A percentile compares a stretch with the other conserved stretches of the same genome.
phyloP scores from a whole-genome alignment of 2,113 vertebrate genomes.

The Galeopterus variegatus region DNA sequence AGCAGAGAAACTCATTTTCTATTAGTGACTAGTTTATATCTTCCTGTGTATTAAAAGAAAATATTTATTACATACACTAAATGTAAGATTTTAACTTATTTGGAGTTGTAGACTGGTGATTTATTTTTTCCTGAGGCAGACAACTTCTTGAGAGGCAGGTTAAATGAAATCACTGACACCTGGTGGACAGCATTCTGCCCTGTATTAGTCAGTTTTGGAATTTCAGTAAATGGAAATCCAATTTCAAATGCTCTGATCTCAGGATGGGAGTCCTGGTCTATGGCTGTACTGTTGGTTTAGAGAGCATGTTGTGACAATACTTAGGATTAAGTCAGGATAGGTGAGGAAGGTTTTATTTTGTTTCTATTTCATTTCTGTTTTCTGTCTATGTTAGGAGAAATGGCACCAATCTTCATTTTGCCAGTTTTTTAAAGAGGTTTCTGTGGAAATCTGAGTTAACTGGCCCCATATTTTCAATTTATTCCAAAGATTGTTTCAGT shows the following conservation, averaged over 20 bases:
- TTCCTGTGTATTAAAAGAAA: conserved; percentile 14
- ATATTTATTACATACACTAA: neutral
- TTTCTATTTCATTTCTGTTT: conserved; percentile 29
- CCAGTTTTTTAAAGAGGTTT: neutral
- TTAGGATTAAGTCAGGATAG: neutral
- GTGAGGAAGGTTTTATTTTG: neutral
- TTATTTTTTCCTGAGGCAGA: conserved; percentile 34
- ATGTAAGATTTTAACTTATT: conserved; percentile 8
- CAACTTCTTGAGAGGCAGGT: neutral
- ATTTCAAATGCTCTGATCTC: neutral
- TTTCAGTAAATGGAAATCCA: neutral
- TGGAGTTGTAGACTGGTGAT: neutral
- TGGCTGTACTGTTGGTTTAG: neutral
- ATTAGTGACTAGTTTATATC: neutral
- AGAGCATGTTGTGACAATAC: neutral
- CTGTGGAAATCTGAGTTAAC: neutral
- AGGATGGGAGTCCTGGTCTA: neutral
- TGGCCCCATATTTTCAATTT: neutral
- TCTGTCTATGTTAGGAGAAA: neutral
- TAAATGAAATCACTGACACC: neutral
- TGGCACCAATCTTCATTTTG: neutral
- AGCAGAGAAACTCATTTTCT: conserved; percentile 2
- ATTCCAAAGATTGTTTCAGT: neutral
- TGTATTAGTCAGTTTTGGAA: neutral
- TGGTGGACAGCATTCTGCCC: neutral